phyloP scores from a whole-genome alignment of 2,888 invertebrate species.

The Marasmarcha lunaedactyla region DNA sequence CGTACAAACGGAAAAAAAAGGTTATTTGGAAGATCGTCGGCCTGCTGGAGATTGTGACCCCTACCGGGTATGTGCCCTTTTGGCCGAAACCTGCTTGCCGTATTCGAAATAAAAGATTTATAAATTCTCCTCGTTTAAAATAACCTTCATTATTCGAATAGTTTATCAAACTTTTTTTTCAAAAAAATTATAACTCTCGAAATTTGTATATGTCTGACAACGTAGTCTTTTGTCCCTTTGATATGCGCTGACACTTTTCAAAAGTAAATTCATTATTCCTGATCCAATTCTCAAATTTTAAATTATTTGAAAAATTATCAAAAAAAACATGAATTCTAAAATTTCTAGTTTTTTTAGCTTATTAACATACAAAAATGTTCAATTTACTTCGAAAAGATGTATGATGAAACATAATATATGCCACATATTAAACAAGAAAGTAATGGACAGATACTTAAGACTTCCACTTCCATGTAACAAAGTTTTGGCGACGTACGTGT shows the following conservation, averaged over 20 bases:
- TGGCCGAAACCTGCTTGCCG: conserved; percentile 44
- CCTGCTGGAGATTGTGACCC: conserved; percentile 94
- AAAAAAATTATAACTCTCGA: too few species aligned
- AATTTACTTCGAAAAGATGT: conserved; percentile 22
- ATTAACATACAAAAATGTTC: not conserved
- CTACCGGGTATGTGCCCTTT: conserved; percentile 72
- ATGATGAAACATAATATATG: conserved; percentile 49
- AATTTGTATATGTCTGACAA: too few species aligned
- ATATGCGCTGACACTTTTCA: too few species aligned
- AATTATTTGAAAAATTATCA: too few species aligned
- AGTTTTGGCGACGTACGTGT: conserved; percentile 77
- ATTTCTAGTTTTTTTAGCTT: not conserved
- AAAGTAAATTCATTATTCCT: too few species aligned
- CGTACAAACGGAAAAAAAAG: conserved; percentile 88
- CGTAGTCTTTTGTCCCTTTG: too few species aligned
- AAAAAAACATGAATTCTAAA: too few species aligned
- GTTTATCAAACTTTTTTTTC: too few species aligned
- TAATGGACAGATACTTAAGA: conserved; percentile 45
- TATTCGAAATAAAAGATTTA: too few species aligned
- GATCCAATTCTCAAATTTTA: too few species aligned
- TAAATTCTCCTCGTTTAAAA: too few species aligned
- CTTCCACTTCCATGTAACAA: conserved; percentile 69
- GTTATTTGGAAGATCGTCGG: conserved; percentile 94
- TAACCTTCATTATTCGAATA: too few species aligned
- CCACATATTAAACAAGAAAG: conserved; percentile 54